Conservation (phyloP, 2,113 vertebrate species). For the Salvelinus alpinus region DNA sequence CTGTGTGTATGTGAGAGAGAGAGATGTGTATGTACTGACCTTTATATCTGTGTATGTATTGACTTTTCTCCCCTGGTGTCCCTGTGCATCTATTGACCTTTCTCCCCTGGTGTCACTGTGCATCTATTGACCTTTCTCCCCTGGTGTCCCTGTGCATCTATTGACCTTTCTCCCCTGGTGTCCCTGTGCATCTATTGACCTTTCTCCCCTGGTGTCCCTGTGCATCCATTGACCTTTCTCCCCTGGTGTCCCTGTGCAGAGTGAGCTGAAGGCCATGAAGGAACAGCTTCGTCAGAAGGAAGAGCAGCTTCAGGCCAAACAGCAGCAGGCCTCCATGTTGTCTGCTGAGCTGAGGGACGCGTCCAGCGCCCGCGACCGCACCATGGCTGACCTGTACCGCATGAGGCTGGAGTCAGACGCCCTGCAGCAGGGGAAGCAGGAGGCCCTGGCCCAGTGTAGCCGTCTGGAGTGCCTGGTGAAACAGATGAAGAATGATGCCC, state of each 20-base stretch:
- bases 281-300: constrained; percentile 93
- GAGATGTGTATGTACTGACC: background rate
- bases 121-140: no score
- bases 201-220: background rate
- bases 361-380: constrained; percentile 88
- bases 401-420: constrained; percentile 83
- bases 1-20: background rate
- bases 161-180: background rate
- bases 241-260: constrained; percentile 65
- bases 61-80: background rate
- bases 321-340: constrained; percentile 86
- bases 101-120: background rate
- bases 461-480: constrained; percentile 69
- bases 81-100: constrained; percentile 40
- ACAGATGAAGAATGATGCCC: constrained; percentile 72
- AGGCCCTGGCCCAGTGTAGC: constrained; percentile 79
- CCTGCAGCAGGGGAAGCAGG: constrained; percentile 75
- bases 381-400: constrained; percentile 91
- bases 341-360: constrained; percentile 89
- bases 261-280: constrained; percentile 81
- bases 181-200: constrained; percentile 42
- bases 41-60: no score
- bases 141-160: constrained; percentile 46
- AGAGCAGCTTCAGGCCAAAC: constrained; percentile 90
- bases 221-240: constrained; percentile 38